phyloP scores from a whole-genome alignment of 2,113 vertebrate species.

The Coptodon bakossiorum region DNA sequence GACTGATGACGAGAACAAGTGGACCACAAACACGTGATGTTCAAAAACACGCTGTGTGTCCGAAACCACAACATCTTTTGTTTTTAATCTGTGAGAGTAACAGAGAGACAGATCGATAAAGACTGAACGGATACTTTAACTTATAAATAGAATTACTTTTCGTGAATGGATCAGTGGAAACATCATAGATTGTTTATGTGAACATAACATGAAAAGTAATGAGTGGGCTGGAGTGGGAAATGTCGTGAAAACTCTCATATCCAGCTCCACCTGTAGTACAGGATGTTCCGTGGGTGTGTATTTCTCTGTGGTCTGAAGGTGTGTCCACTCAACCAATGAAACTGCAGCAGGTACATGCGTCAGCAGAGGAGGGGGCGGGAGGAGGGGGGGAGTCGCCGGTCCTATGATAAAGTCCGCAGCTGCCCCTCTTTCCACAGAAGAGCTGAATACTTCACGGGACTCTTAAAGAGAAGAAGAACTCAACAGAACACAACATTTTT shows the following conservation, averaged over 20 bases:
- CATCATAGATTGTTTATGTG: background rate
- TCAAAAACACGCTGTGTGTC: background rate
- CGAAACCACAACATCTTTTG: background rate
- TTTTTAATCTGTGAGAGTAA: background rate
- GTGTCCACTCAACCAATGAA: slow-evolving; percentile 27
- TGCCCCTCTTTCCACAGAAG: background rate
- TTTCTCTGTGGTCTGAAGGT: slow-evolving; percentile 8
- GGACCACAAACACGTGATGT: background rate
- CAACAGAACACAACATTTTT: background rate
- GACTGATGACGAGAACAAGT: background rate
- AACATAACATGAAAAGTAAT: background rate
- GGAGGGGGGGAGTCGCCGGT: background rate
- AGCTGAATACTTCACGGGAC: background rate
- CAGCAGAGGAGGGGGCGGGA: background rate
- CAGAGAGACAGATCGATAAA: background rate
- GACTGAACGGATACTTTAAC: background rate
- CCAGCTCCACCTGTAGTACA: background rate
- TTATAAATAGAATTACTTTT: background rate
- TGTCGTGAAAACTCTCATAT: background rate
- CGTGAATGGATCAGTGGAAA: background rate
- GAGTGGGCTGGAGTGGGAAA: background rate
- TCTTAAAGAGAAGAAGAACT: background rate
- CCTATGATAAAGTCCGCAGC: slow-evolving; percentile 22
- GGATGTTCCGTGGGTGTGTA: background rate
- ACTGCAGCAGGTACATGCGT: background rate